Conservation (phyloP, 2,888 invertebrate genomes). For the Heliconius ethilla region DNA sequence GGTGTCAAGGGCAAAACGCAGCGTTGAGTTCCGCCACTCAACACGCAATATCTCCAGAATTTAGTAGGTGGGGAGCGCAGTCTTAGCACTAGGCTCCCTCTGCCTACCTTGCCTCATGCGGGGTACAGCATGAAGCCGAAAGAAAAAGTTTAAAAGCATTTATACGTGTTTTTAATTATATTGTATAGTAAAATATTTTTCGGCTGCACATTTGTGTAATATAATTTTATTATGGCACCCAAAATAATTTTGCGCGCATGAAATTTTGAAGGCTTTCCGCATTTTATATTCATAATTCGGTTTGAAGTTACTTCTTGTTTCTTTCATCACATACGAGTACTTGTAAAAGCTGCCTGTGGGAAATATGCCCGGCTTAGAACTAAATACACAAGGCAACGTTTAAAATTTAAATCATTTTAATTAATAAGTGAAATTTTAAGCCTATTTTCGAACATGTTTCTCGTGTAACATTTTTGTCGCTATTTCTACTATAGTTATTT, state of each 20-base stretch:
- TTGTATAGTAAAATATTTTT: neutral
- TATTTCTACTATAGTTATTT: neutral
- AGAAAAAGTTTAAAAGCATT: neutral
- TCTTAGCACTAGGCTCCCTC: too few relatives aligned
- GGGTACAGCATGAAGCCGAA: neutral
- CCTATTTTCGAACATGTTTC: neutral
- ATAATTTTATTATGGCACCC: neutral
- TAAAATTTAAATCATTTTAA: conserved; percentile 4
- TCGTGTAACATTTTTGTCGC: neutral
- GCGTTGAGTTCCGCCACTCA: too few relatives aligned
- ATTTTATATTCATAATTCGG: conserved; percentile 25
- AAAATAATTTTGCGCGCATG: conserved; percentile 1
- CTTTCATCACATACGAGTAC: neutral
- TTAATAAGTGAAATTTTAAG: conserved; percentile 9
- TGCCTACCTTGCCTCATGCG: too few relatives aligned
- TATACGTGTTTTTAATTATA: neutral
- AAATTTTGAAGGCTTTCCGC: conserved; percentile 18
- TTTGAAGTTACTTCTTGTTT: conserved; percentile 18
- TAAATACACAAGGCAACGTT: conserved; percentile 2
- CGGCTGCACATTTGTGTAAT: neutral
- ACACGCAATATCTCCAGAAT: too few relatives aligned
- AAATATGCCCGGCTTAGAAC: conserved; percentile 13
- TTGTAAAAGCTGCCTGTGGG: conserved; percentile 19
- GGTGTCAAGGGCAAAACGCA: too few relatives aligned
- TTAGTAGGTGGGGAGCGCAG: too few relatives aligned